Base-by-base conservation (phyloP, 2,888 invertebrate species). In the Yponomeuta evonymella region DNA sequence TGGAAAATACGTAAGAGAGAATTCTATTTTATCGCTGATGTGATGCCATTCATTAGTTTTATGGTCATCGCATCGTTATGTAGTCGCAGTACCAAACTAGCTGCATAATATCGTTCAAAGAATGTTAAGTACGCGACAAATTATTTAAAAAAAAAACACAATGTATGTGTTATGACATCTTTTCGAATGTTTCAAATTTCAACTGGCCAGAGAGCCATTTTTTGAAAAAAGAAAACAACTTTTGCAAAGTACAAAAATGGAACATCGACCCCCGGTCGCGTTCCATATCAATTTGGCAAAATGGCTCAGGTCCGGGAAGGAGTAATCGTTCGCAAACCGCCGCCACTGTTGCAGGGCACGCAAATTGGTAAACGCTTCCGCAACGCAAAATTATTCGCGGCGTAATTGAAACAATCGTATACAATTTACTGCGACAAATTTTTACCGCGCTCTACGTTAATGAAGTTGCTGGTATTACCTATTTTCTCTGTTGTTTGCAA, bases 331-430 rank as follows among this genome's bases (percentile, higher is more conserved):
- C 78, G 79, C 33, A n/a, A 48, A 30, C 58, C 58, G 30, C 12
- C 33, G 33, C 33, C 33, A 1, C 77, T 76, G 77, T 78, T 75
- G 76, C 79, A 12, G 51, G 77, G 76, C 75, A 76, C 75, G 79
- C 79, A 84, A 87, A 88, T 88, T 87, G 83, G 77, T 80, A 85
- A 84, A 15, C 79, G 76, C 76, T 79, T 80, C 84, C 85, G 83
- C 81, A 83, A 84, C 81, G 82, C 83, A 82, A 86, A 83, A 62
- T 63, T 62, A 48, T 58, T 58, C 51, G 51, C 51, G 51, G 15
- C 12, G 51, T 58, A 58, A 58, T 65, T 11, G 65, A 65, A 33
- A 33, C 12, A 1, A 58, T 15, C 51, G 12, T 58, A 15, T 12
- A 58, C 51, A 58, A 58, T 15, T 58, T 51, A 15, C 15, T 58